Evolutionary conservation across 2,888 invertebrate species (phyloP), one percentile per base, ranked within the genome.

Genomic region (Caenorhabditis sp.): DNA sequence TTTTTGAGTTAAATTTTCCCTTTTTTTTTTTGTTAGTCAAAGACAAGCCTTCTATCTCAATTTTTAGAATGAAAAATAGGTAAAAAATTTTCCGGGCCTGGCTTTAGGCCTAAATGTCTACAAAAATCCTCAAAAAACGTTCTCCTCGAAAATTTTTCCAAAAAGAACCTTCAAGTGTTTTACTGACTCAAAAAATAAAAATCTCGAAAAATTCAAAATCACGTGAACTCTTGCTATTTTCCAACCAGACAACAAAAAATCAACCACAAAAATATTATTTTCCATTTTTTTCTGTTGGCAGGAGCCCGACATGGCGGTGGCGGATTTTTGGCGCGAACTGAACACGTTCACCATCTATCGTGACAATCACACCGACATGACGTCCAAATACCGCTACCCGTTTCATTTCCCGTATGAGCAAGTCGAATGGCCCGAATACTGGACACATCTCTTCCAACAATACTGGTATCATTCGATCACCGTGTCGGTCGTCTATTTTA

Each of bases 401-500:
- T 86, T 81, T 70, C 69, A 82, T n/a, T 71, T 86, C 8, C 83
- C 86, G 3, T 86, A 84, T 67, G 87, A 86, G 60, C 66, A 70
- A 68, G 76, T 84, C 14, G 75, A 77, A 5, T 77, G 85, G 55
- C 84, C 82, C 10, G 60, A 78, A 53, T 77, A 71, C 36, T 77
- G 83, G 76, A 87, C 87, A 6, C 55, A 66, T 12, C 64, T 84
- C 23, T 85, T 87, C 66, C 87, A 88, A 68, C 63, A 78, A 60
- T 76, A 97, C 89, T 97, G 97, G 97, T 78, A 82, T 62, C 84
- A 84, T 53, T 85, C 87, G 23, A 68, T 87, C 37, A 82, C 81
- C 24, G 77, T 88, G 88, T 92, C 93, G 78, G 94, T 94, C 81
- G 91, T 80, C 21, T 85, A 85, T 54, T 78, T 84, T 43, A 54